These are phyloP conservation scores for Zaprionus gabonicus DNA, from an alignment of 1,140 invertebrate species.

Conservation along the genomic window DNA sequence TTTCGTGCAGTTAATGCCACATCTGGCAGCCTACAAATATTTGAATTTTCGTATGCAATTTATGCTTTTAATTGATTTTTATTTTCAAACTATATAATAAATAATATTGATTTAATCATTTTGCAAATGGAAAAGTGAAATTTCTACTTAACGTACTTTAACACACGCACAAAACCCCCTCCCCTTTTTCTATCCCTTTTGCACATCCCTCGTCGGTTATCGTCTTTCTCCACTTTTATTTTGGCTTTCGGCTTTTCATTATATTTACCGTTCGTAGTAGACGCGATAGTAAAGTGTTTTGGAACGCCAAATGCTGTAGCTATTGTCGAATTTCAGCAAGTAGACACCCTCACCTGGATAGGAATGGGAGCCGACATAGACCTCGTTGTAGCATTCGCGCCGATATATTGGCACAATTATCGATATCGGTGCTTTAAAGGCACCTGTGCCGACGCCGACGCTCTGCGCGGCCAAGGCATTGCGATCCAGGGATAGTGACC, in stretches of 20 bases:
- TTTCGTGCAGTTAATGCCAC: not conserved
- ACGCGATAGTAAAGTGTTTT: conserved; percentile 99
- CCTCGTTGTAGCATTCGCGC: conserved; percentile 97
- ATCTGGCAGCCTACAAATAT: not conserved
- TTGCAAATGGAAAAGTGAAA: conserved; percentile 41
- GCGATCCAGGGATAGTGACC: conserved; percentile 75
- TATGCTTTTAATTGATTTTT: conserved; percentile 26
- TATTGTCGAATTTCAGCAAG: conserved; percentile 99
- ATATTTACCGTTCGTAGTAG: conserved; percentile 93
- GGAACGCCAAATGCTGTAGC: conserved; percentile 99
- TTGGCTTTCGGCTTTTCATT: conserved; percentile 27
- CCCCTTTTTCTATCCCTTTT: not conserved
- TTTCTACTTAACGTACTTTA: conserved; percentile 20
- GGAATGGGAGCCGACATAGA: conserved; percentile 97
- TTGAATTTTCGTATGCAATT: not conserved
- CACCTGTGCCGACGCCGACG: not conserved
- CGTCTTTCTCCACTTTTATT: not conserved
- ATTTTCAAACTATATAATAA: conserved; percentile 75
- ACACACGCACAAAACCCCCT: conserved; percentile 18
- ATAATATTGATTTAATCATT: conserved; percentile 59
- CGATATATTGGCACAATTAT: conserved; percentile 96
- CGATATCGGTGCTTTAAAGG: conserved; percentile 87
- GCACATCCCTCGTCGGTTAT: not conserved
- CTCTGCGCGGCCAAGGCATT: conserved; percentile 44
- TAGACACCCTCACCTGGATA: conserved; percentile 99